These are phyloP conservation scores for Tachina lurida DNA, from an alignment of 2,888 invertebrate species.

Conservation along the genomic window DNA sequence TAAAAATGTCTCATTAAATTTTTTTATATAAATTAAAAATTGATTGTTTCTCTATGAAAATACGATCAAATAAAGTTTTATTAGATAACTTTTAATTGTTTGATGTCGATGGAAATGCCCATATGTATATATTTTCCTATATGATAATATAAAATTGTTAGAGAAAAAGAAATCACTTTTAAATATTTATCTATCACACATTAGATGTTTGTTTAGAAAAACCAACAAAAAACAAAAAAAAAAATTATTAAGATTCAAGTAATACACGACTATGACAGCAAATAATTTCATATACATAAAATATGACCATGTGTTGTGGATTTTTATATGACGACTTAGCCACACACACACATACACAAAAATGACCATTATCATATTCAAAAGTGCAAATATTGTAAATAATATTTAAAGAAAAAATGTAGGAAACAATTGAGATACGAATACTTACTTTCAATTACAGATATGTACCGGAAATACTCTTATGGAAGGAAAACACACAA, in stretches of 20 bases:
- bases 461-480: constrained; percentile 57
- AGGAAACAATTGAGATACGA: constrained; percentile 59
- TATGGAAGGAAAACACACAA: constrained; percentile 17
- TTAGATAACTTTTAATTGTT: too few relatives aligned
- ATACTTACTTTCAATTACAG: constrained; percentile 18
- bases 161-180: background rate
- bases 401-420: constrained; percentile 28
- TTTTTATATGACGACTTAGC: background rate
- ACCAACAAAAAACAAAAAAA: background rate
- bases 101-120: too few relatives aligned
- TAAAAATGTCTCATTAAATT: too few relatives aligned
- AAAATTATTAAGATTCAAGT: background rate
- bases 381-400: constrained; percentile 27
- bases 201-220: constrained; percentile 7
- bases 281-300: background rate
- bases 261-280: background rate
- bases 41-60: too few relatives aligned
- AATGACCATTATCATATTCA: constrained; percentile 39
- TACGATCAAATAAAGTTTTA: too few relatives aligned
- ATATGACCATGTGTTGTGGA: background rate
- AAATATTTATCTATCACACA: constrained; percentile 37
- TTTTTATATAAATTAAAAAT: too few relatives aligned
- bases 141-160: background rate
- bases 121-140: too few relatives aligned
- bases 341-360: background rate